Percentiles rank a stretch among this genome's conserved stretches.
phyloP scores from a whole-genome alignment of 2,888 invertebrate species.

The Dione vanillae region DNA sequence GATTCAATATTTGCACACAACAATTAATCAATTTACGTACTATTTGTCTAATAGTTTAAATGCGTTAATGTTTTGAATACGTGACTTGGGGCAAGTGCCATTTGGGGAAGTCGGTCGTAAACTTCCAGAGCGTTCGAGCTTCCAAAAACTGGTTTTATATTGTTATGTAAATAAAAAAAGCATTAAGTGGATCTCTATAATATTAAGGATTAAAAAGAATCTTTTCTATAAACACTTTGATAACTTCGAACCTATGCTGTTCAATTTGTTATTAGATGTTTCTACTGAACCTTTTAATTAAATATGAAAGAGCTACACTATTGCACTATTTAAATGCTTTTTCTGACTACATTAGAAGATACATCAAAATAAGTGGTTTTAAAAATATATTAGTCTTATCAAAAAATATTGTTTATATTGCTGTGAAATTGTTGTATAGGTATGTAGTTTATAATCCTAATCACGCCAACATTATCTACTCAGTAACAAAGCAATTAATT shows the following conservation, averaged over 20 bases:
- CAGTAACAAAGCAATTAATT: too few relatives aligned
- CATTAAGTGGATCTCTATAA: neutral
- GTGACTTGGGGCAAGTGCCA: constrained; percentile 41
- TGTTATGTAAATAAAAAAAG: constrained; percentile 17
- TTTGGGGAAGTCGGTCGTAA: constrained; percentile 7
- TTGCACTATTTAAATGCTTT: too few relatives aligned
- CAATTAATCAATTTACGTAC: constrained; percentile 54
- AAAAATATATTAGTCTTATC: neutral
- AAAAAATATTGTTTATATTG: too few relatives aligned
- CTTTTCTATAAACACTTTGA: too few relatives aligned
- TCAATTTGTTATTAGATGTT: neutral
- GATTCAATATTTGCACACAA: constrained; percentile 50
- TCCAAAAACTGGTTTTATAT: constrained; percentile 7
- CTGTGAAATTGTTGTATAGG: too few relatives aligned
- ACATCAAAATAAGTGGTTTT: neutral
- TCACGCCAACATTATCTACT: neutral
- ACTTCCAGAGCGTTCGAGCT: neutral
- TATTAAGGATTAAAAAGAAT: neutral
- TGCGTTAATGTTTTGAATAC: constrained; percentile 47
- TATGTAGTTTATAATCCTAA: neutral
- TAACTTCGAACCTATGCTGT: neutral
- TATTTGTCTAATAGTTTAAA: constrained; percentile 52
- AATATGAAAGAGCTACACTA: too few relatives aligned
- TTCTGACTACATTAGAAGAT: too few relatives aligned
- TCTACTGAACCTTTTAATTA: too few relatives aligned